Base-by-base conservation (phyloP, 2,797 vertebrate species). In the Rhodeus uyekii region DNA sequence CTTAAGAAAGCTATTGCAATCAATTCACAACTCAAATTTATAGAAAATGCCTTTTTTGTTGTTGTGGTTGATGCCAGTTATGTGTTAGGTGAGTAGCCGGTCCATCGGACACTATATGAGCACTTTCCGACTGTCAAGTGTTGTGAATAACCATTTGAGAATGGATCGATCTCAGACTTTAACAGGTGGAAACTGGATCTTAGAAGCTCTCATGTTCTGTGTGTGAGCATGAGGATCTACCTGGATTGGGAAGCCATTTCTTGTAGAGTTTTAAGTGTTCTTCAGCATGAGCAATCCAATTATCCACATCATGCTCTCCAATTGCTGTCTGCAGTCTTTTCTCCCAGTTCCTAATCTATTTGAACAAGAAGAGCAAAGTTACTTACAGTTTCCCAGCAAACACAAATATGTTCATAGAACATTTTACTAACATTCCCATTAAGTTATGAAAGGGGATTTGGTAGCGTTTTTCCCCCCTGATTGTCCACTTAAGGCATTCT, bases 261-360 rank as follows among this genome's bases (percentile, higher is more conserved):
- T 75, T 87, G 86, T 93, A 94, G 38, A 87, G 68, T 71, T 85
- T 84, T 61, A 93, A 82, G 48, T 91, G 85, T 53, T 92, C 84
- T 60, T 90, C 75, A 5, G 92, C 92, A 58, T 82, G 65, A 14
- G 32, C 48, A 60, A 90, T 91, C 42, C 93, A 87, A 46, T 89
- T 86, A 6, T 92, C 91, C 73, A 89, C 78, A 3, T 29, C 72
- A 27, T 87, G 83, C 18, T 89, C 89, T 82, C 83, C 85, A 3
- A 48, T 64, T 39, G 87, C 86, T 74, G 84, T 88, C 38, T 91
- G 91, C 2, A 92, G 89, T 80, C 86, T 92, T 87, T 90, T 89
- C 88, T 95, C 93, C 93, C 93, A 95, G 86, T 84, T 92, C 82
- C 80, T 87, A 6, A 88, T 68, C 93, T 94, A 63, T 19, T 12